Evolutionary conservation across 2,888 invertebrate species (phyloP), one percentile per base, ranked within the genome.

Genomic region (Stenichneumon culpator): DNA sequence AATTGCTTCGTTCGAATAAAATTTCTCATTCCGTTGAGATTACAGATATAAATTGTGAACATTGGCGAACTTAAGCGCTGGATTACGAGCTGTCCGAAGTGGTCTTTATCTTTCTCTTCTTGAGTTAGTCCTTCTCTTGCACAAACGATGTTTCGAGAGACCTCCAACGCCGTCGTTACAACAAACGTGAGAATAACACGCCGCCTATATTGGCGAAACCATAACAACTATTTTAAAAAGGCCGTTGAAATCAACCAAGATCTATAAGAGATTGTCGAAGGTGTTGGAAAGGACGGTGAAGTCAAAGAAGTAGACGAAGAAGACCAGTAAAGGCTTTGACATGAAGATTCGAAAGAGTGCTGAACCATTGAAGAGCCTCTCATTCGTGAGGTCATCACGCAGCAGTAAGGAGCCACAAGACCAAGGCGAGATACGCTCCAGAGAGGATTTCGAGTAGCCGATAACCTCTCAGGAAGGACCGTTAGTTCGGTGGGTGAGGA

Each of bases 401-500:
- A 63, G n/a, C 52, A n/a, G 60, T 25, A 54, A 50, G 47, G 72
- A 36, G 36, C 65, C 77, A 32, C 60, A 69, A 28, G 77, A 74
- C 36, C 63, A 60, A 28, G 73, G 63, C 54, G 78, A 78, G 63
- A 57, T n/a, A n/a, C 25, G 47, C 75, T 72, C 73, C 78, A 69
- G 81, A 73, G 57, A 65, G 79, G 79, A 75, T 79, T 82, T 85
- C 79, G 78, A 85, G 84, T 72, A 72, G 79, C 70, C 82, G 82
- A 79, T 85, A 82, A 85, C 74, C 78, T 84, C 78, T 78, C 52
- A 32, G 39, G 70, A 47, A 75, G 69, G 82, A 85, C 82, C 84
- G 84, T 85, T 84, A 84, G 78, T 84, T 85, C 54, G 82, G 74
- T 70, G 65, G 82, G 79, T 79, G 82, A 82, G 79, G 82, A 85